Base-by-base conservation (phyloP, 1,140 invertebrate genomes). In the Mylabris phalerata region DNA sequence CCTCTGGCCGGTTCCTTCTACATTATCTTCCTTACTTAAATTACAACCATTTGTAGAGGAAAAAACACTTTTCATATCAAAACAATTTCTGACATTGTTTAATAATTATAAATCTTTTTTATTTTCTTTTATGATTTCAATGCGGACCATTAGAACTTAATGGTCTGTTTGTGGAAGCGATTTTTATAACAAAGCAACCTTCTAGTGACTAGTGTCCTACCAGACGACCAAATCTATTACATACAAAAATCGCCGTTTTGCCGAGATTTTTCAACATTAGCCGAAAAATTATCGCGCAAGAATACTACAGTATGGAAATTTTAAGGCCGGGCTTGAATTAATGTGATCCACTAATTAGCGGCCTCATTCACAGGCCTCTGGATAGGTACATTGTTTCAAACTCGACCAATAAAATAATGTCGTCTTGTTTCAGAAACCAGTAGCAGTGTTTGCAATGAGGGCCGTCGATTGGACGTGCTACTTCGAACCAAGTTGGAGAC, bases 401-500 rank as follows among this genome's bases (percentile, higher is more conserved):
- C 41, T 19, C 25, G 51, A 54, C 57, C 57, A 59, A 59, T 59
- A 54, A 59, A 48, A 54, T 13, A 45, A 45, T 54, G 51, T 54
- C 51, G 51, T 13, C 40, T 44, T 45, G 32, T 54, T 54, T 9
- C 11, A 13, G 48, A 61, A 54, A 58, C 60, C 55, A 49, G 60
- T 61, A 54, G 60, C 59, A 48, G 41, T 24, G 27, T 39, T 47
- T 47, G 57, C 58, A 62, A 65, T 62, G 62, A 67, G 55, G 55
- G 52, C 32, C 41, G 49, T 55, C 50, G 52, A 67, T 67, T 67
- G 65, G 64, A 59, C 61, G 63, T 48, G 48, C 45, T 11, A 57
- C 61, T 59, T 57, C 59, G 55, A 63, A 62, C 57, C 63, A 55
- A 58, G 58, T 60, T 61, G 60, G 59, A 59, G 66, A 59, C 66